A percentile compares a stretch with the other conserved stretches of the same genome.
Conservation (phyloP, 2,797 vertebrate genomes). For the Tachyglossus aculeatus region DNA sequence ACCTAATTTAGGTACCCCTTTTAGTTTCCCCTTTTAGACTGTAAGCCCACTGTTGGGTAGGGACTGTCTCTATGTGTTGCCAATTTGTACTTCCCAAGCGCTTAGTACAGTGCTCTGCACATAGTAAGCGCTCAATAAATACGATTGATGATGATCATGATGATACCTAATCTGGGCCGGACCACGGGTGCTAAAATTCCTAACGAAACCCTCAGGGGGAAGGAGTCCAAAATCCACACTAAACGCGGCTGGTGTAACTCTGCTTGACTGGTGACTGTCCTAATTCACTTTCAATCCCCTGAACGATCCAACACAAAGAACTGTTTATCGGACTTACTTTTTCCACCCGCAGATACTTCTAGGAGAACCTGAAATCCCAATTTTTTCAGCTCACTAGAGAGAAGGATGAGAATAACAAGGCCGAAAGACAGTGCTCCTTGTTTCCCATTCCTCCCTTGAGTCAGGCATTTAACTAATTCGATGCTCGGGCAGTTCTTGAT, state of each 20-base stretch:
- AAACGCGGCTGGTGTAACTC: background rate
- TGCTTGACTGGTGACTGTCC: background rate
- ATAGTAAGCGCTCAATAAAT: too few relatives aligned
- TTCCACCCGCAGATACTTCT: slow-evolving; percentile 57
- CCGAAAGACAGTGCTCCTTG: slow-evolving; percentile 67
- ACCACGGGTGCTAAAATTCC: too few relatives aligned
- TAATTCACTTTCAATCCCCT: background rate
- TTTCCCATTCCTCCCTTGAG: slow-evolving; percentile 50
- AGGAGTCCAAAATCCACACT: too few relatives aligned
- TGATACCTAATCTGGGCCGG: too few relatives aligned
- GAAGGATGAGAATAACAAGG: slow-evolving; percentile 62
- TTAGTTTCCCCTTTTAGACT: too few relatives aligned
- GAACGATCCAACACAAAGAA: slow-evolving; percentile 9
- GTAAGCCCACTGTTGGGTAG: too few relatives aligned
- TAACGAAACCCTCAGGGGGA: too few relatives aligned
- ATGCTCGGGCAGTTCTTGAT: slow-evolving; percentile 67
- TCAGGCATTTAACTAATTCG: slow-evolving; percentile 72
- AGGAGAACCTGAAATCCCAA: slow-evolving; percentile 74
- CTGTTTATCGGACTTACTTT: slow-evolving; percentile 53
- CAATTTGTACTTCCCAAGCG: too few relatives aligned
- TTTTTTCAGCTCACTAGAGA: slow-evolving; percentile 56
- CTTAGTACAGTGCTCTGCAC: too few relatives aligned
- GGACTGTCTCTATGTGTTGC: too few relatives aligned
- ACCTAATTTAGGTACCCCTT: too few relatives aligned
- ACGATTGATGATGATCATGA: too few relatives aligned